Percentiles rank a stretch among this genome's conserved stretches.
Evolutionary conservation across 1,140 invertebrate species (phyloP).

Genomic region (Metopolophium dirhodum): DNA sequence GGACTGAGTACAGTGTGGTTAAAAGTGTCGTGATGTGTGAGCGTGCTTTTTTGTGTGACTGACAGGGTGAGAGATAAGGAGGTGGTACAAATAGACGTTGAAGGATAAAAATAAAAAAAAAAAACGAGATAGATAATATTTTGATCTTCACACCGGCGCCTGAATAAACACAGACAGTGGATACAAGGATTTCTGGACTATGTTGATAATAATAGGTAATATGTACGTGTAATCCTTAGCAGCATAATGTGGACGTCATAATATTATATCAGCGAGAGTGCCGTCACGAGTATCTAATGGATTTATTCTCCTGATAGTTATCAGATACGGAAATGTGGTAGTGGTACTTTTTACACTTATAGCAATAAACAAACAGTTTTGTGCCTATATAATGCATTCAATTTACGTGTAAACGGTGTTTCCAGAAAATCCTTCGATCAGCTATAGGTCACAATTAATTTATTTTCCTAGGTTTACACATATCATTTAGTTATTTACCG

Average conservation of each 20-base stretch:
- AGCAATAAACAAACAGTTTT: not conserved
- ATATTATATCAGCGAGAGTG: not conserved
- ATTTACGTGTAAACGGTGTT: not conserved
- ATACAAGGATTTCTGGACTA: not conserved
- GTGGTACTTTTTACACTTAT: not conserved
- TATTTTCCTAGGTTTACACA: not conserved
- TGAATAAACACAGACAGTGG: constrained; percentile 18
- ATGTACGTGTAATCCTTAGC: not conserved
- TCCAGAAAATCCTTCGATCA: not conserved
- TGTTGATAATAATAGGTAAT: not conserved
- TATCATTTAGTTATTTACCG: not conserved
- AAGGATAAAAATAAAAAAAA: not conserved
- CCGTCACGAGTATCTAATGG: not conserved
- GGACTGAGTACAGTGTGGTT: not conserved
- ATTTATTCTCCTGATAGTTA: not conserved
- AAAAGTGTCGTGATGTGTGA: not conserved
- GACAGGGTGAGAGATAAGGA: not conserved
- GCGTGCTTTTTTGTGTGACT: not conserved
- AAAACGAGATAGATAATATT: not conserved
- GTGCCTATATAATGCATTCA: not conserved
- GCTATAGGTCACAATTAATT: not conserved
- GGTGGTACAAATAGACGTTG: not conserved
- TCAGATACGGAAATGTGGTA: not conserved
- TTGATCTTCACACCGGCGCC: not conserved
- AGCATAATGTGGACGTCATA: not conserved